These are phyloP conservation scores for Platycheirus rosarum DNA, from an alignment of 2,888 invertebrate species.

Conservation along the genomic window DNA sequence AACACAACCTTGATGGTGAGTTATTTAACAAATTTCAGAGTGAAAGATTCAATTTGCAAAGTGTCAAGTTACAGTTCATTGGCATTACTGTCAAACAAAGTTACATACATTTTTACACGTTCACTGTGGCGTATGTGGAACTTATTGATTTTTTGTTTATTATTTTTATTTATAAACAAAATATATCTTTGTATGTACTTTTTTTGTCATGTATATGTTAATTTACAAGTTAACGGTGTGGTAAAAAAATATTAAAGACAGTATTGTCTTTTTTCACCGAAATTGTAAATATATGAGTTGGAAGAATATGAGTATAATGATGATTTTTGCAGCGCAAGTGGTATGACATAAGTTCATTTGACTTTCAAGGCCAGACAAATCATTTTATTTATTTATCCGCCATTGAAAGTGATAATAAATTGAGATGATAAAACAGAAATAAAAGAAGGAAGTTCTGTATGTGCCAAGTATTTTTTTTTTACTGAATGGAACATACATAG, in stretches of 20 bases:
- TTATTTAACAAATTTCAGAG: not conserved
- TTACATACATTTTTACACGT: not conserved
- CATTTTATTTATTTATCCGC: not conserved
- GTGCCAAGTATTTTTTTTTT: too few relatives aligned
- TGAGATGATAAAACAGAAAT: not conserved
- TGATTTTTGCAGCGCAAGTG: not conserved
- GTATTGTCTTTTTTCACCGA: too few relatives aligned
- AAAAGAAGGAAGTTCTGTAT: not conserved
- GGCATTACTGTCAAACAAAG: not conserved
- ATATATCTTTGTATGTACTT: too few relatives aligned
- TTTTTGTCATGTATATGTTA: not conserved
- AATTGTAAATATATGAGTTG: not conserved
- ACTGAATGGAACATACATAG: too few relatives aligned
- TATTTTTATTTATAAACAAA: too few relatives aligned
- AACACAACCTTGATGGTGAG: not conserved
- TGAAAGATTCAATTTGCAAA: not conserved
- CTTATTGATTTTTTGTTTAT: too few relatives aligned
- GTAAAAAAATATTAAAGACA: too few relatives aligned
- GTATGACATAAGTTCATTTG: not conserved
- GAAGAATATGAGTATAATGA: not conserved
- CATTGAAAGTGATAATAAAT: not conserved
- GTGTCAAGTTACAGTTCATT: not conserved
- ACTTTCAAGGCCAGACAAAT: not conserved
- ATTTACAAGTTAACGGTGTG: not conserved
- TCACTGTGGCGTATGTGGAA: conserved; percentile 8